Conservation (phyloP, 2,888 invertebrate species). For the Brenthis hecate region DNA sequence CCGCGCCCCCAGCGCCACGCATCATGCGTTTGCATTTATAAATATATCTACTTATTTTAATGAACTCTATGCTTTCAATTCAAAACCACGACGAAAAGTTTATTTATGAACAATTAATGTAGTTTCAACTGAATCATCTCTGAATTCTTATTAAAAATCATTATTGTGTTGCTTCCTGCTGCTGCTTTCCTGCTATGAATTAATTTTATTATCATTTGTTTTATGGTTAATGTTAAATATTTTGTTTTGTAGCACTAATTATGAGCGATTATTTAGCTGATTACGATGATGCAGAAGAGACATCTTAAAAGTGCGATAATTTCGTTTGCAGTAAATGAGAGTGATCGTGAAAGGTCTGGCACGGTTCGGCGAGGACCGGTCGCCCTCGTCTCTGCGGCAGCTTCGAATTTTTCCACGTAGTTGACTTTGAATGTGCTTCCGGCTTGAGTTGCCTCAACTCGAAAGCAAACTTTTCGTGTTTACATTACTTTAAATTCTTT, state of each 20-base stretch:
- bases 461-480: conserved; percentile 79
- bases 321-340: conserved; percentile 34
- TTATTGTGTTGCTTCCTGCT: background rate
- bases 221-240: background rate
- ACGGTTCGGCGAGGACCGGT: conserved; percentile 37
- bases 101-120: background rate
- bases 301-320: conserved; percentile 29
- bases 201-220: background rate
- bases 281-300: conserved; percentile 11
- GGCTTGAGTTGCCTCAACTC: conserved; percentile 74
- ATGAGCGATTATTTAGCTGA: conserved; percentile 2
- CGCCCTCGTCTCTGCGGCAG: conserved; percentile 56
- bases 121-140: background rate
- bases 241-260: background rate
- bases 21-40: conserved; percentile 41
- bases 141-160: background rate
- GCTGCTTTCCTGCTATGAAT: background rate
- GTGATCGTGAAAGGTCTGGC: conserved; percentile 39
- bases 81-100: conserved; percentile 7
- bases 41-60: conserved; percentile 35
- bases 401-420: conserved; percentile 79
- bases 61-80: conserved; percentile 26
- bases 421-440: conserved; percentile 79
- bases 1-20: conserved; percentile 35
- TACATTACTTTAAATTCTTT: conserved; percentile 78